phyloP scores from a whole-genome alignment of 2,888 invertebrate genomes.

The Drosophila peninsularis region DNA sequence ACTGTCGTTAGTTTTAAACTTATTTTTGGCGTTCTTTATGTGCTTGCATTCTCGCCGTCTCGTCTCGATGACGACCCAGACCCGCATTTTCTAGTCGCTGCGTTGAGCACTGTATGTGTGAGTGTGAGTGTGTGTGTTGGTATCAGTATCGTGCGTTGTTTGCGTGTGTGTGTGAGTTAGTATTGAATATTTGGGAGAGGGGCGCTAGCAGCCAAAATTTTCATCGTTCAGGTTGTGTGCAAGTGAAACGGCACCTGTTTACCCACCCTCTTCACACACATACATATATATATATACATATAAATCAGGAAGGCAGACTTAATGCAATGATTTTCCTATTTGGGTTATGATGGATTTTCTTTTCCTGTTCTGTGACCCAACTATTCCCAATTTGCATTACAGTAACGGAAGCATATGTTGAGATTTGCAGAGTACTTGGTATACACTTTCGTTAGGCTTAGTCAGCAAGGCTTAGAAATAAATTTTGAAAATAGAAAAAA shows the following conservation, averaged over 20 bases:
- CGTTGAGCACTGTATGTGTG: conserved; percentile 17
- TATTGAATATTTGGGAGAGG: conserved; percentile 40
- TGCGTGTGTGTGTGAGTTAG: conserved; percentile 26
- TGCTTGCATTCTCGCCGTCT: conserved; percentile 68
- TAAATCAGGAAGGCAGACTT: conserved; percentile 4
- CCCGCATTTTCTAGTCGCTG: conserved; percentile 72
- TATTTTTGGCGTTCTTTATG: conserved; percentile 79
- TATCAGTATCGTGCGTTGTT: conserved; percentile 39
- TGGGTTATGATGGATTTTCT: conserved; percentile 40
- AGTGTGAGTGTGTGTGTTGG: conserved; percentile 38
- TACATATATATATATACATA: not conserved
- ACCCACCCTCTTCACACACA: conserved; percentile 20
- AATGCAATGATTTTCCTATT: conserved; percentile 44
- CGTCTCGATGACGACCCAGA: conserved; percentile 76
- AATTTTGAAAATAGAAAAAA: too few species aligned
- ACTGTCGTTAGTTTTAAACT: conserved; percentile 75
- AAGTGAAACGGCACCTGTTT: conserved; percentile 59
- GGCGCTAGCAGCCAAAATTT: conserved; percentile 38
- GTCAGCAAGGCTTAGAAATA: not conserved
- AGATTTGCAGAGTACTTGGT: not conserved
- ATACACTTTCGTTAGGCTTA: not conserved
- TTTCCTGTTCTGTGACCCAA: conserved; percentile 33
- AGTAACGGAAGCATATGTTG: not conserved
- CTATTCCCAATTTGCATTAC: conserved; percentile 4
- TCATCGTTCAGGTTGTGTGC: conserved; percentile 56